phyloP scores from a whole-genome alignment of 2,888 invertebrate species.

The Sphecodes monilicornis region DNA sequence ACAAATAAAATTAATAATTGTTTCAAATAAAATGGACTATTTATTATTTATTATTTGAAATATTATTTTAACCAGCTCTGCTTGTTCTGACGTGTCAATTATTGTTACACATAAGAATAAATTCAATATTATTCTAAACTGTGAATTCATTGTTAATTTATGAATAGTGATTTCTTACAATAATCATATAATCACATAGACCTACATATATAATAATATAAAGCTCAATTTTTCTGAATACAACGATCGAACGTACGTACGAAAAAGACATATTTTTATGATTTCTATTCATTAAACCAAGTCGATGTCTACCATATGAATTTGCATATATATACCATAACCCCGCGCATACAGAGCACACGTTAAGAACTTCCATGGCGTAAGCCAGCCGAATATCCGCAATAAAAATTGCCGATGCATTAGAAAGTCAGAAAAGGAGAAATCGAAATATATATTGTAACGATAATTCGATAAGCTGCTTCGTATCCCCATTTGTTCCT shows the following conservation, averaged over 20 bases:
- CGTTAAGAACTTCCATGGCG: background rate
- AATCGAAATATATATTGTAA: conserved; percentile 37
- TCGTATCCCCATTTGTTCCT: conserved; percentile 29
- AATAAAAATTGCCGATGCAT: conserved; percentile 34
- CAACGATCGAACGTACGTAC: background rate
- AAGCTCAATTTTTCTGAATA: background rate
- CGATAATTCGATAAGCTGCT: conserved; percentile 70
- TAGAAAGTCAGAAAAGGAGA: conserved; percentile 14
- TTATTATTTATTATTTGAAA: too few species aligned
- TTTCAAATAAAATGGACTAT: too few species aligned
- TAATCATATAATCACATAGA: too few species aligned
- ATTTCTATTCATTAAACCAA: background rate
- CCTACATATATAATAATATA: too few species aligned
- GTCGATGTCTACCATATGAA: background rate
- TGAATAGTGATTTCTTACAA: too few species aligned
- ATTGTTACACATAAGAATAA: too few species aligned
- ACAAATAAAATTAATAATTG: too few species aligned
- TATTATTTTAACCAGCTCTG: too few species aligned
- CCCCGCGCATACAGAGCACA: background rate
- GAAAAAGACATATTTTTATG: background rate
- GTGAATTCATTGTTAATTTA: too few species aligned
- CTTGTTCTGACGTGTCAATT: too few species aligned
- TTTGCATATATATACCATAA: background rate
- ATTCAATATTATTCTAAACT: too few species aligned
- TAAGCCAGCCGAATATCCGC: conserved; percentile 24